Base-by-base conservation (phyloP, 2,888 invertebrate genomes). In the Tanytarsus gracilentus region DNA sequence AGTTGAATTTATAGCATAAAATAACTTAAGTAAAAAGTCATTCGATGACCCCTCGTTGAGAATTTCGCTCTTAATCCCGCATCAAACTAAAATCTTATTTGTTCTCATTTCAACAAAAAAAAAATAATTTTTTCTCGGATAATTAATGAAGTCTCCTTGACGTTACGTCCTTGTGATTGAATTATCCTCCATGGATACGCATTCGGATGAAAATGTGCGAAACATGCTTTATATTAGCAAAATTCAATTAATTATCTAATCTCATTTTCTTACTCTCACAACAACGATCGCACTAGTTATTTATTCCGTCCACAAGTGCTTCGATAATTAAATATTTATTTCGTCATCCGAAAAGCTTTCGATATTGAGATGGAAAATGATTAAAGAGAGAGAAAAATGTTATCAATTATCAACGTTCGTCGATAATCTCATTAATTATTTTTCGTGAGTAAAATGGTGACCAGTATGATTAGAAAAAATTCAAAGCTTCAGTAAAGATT, bases 361-460 rank as follows among this genome's bases (percentile, higher is more conserved):
- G 36, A n/a, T 36, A 36, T 36, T 36, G 36, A 16, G 14, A n/a
- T n/a, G n/a, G n/a, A n/a, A n/a, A n/a, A n/a, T 7, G 33, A 36
- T 33, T 33, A 3, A 2, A 30, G 4, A 3, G 16, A 18, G 30
- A 51, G 48, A 51, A 51, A 51, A 39, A 51, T 29, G 30, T 51
- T 51, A 51, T 51, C 51, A 51, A 51, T 51, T 51, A 51, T 29
- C 51, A 51, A 14, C 11, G 30, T n/a, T n/a, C n/a, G n/a, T n/a
- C n/a, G n/a, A n/a, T 51, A 51, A 51, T 51, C 51, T 51, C 51
- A 51, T 51, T 51, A 51, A 51, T 51, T 51, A 51, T n/a, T n/a
- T n/a, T n/a, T n/a, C n/a, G n/a, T n/a, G n/a, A n/a, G n/a, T n/a
- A n/a, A n/a, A n/a, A n/a, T n/a, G n/a, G n/a, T n/a, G n/a, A n/a